These are phyloP conservation scores for Coptodon bakossiorum DNA, from an alignment of 2,113 vertebrate species.

Conservation along the genomic window DNA sequence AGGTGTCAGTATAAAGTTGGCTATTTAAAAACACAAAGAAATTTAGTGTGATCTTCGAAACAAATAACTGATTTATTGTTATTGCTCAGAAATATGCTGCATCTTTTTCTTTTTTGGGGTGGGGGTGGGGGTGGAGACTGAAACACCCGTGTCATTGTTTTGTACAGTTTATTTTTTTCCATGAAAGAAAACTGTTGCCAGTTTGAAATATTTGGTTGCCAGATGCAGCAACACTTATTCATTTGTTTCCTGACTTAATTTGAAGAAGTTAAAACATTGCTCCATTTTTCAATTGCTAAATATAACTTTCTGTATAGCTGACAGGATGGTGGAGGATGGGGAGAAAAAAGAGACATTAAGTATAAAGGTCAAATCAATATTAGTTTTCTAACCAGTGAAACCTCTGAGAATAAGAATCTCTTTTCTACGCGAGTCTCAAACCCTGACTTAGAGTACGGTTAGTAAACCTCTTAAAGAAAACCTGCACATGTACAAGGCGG, in stretches of 20 bases:
- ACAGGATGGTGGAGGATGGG: not conserved
- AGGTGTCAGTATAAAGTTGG: not conserved
- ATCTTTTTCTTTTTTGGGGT: not conserved
- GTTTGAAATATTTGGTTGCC: accelerated
- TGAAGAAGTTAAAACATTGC: not conserved
- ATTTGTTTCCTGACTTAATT: not conserved
- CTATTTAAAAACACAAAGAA: not conserved
- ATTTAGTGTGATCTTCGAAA: not conserved
- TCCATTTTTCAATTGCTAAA: not conserved
- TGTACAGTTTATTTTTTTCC: not conserved
- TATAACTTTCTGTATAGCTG: not conserved
- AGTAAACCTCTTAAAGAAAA: not conserved
- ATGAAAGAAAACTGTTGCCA: not conserved
- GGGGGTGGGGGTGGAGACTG: not conserved
- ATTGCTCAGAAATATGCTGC: not conserved
- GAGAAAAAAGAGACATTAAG: not conserved
- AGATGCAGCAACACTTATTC: not conserved
- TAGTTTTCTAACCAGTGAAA: not conserved
- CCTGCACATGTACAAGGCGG: not conserved
- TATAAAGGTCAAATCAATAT: not conserved
- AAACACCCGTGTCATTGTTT: accelerated
- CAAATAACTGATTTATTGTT: not conserved
- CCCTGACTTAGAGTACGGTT: not conserved
- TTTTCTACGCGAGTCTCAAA: accelerated
- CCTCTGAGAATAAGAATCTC: not conserved